Percentiles rank a stretch among this genome's conserved stretches.
Conservation (phyloP, 2,888 invertebrate species). For the Acleris emargana region DNA sequence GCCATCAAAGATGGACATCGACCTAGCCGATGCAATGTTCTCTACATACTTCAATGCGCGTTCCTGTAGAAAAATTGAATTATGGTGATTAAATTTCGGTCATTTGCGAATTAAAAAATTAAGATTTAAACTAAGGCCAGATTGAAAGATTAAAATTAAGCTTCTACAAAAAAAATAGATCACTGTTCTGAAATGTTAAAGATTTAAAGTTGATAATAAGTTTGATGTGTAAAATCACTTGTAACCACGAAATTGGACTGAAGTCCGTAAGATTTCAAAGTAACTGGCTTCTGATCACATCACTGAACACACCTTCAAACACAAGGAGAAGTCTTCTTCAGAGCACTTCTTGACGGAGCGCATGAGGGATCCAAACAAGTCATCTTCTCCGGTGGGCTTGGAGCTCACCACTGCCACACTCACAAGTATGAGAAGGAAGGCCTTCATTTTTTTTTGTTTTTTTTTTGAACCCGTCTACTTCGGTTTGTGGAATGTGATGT, state of each 20-base stretch:
- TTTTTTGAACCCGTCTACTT: slow-evolving; percentile 39
- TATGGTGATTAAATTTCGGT: not conserved
- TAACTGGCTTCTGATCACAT: slow-evolving; percentile 48
- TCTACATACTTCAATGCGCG: slow-evolving; percentile 88
- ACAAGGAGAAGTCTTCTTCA: slow-evolving; percentile 86
- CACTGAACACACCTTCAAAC: slow-evolving; percentile 87
- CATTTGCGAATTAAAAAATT: no score
- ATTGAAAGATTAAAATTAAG: no score
- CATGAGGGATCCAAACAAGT: slow-evolving; percentile 84
- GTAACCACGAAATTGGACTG: no score
- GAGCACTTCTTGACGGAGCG: slow-evolving; percentile 88
- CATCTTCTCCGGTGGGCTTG: slow-evolving; percentile 79
- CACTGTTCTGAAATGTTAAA: no score
- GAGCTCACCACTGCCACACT: slow-evolving; percentile 76
- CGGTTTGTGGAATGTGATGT: slow-evolving; percentile 70
- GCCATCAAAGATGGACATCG: slow-evolving; percentile 84
- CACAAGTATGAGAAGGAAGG: slow-evolving; percentile 73
- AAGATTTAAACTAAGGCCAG: no score
- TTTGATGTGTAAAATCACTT: no score
- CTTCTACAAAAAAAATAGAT: no score
- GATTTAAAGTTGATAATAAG: no score
- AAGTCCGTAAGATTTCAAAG: not conserved
- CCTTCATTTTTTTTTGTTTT: slow-evolving; percentile 69
- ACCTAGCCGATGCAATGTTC: slow-evolving; percentile 74
- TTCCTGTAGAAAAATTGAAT: slow-evolving; percentile 80